Percentiles rank a stretch among this genome's conserved stretches.
Conservation (phyloP, 2,888 invertebrate species). For the Nesidiocoris tenuis region DNA sequence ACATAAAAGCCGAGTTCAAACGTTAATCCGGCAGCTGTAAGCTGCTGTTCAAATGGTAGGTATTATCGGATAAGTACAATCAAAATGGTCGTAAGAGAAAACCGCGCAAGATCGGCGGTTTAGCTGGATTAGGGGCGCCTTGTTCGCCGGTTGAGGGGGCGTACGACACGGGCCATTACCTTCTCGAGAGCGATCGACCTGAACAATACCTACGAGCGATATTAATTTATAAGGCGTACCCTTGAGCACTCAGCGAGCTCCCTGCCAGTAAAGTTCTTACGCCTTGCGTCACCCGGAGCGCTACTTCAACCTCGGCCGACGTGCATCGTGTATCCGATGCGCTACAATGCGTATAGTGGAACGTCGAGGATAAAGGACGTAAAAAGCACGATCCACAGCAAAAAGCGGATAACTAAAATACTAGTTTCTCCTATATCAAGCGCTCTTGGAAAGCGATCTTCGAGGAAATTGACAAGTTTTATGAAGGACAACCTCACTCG, state of each 20-base stretch:
- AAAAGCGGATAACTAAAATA: too few relatives aligned
- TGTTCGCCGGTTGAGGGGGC: constrained; percentile 28
- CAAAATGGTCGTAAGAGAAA: not conserved
- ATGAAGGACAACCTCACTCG: too few relatives aligned
- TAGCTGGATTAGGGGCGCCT: constrained; percentile 24
- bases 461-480: too few relatives aligned
- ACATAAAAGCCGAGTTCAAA: not conserved
- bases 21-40: not conserved
- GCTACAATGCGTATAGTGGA: too few relatives aligned
- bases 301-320: not conserved
- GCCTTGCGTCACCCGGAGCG: not conserved
- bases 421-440: too few relatives aligned
- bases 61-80: not conserved
- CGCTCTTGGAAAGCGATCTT: too few relatives aligned
- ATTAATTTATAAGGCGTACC: constrained; percentile 29
- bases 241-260: not conserved
- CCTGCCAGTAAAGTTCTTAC: not conserved
- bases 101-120: not conserved
- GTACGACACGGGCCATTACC: constrained; percentile 36
- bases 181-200: constrained; percentile 21
- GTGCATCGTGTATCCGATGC: too few relatives aligned
- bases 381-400: too few relatives aligned
- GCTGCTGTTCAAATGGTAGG: not conserved
- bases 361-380: too few relatives aligned
- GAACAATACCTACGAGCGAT: constrained; percentile 20